Base-by-base conservation (phyloP, 2,113 vertebrate genomes). In the Ptilonorhynchus violaceus region DNA sequence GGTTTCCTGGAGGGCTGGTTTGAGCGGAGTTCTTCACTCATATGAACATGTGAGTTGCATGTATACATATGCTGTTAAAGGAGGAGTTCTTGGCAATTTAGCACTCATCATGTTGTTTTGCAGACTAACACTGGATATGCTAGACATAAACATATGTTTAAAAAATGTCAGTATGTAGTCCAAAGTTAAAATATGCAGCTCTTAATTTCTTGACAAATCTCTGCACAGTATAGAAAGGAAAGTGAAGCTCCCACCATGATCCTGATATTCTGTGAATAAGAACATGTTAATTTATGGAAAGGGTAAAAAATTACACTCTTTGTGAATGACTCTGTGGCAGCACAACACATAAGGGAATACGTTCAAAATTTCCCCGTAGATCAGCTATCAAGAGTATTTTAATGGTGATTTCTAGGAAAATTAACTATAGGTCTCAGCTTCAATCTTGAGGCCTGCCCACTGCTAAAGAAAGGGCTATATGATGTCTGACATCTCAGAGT, bases 81-180 rank as follows among this genome's bases (percentile, higher is more conserved):
- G 59, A 89, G 21, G 52, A 59, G n/a, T 75, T 92, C 44, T 62
- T 89, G 79, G 64, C 72, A 78, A 63, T 84, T 91, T 79, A 78
- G 4, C 69, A 60, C n/a, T 72, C 66, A 46, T 72, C 63, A 28
- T 82, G 53, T 27, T 88, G 91, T 60, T 96, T 93, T 96, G 39
- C 80, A 97, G 91, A 68, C 41, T 85, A 50, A 85, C 74, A 85
- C 69, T 68, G 79, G 64, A 84, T 91, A 92, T 0, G 94, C 91
- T 95, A 96, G 94, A 96, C 95, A 82, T 75, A 94, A 96, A 64
- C 94, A 96, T 97, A 95, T 96, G 95, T 82, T 95, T 53, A 49
- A 92, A 93, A 95, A 85, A 81, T 72, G 84, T 81, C 91, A 94
- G 39, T 79, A 56, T 75, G 66, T 47, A 82, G 64, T 82, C 89